A percentile compares a stretch with the other conserved stretches of the same genome.
Evolutionary conservation across 2,113 vertebrate species (phyloP).

Genomic region (Protobothrops mucrosquamatus): DNA sequence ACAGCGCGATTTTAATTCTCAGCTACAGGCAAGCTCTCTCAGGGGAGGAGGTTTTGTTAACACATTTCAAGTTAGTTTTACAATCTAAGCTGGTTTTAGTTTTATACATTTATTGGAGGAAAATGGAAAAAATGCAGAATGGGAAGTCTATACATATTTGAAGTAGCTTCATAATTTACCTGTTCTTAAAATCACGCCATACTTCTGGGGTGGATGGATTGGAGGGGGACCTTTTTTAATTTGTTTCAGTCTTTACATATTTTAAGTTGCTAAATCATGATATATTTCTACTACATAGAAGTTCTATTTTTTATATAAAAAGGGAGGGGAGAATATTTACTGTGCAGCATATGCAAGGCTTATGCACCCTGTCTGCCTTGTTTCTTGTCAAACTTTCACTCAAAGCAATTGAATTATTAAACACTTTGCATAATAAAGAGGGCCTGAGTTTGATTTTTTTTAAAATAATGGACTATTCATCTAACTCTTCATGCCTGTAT

Average conservation of each 20-base stretch:
- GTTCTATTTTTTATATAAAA: slow-evolving; percentile 12
- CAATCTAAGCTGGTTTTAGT: not conserved
- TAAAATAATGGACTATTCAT: not conserved
- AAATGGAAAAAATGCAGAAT: not conserved
- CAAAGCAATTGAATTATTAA: slow-evolving; percentile 45
- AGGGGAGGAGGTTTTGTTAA: not conserved
- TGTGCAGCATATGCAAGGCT: slow-evolving; percentile 53
- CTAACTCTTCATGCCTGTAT: not conserved
- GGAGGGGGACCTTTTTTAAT: slow-evolving; percentile 32
- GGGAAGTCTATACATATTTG: not conserved
- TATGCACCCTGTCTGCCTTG: slow-evolving; percentile 53
- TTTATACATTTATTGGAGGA: not conserved
- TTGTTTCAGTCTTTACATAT: slow-evolving; percentile 46
- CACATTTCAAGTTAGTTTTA: not conserved
- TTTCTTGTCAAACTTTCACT: slow-evolving; percentile 55
- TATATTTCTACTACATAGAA: slow-evolving; percentile 37
- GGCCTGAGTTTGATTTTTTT: slow-evolving; percentile 47
- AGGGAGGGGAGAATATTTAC: slow-evolving; percentile 36
- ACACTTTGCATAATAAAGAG: slow-evolving; percentile 38
- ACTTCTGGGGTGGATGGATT: not conserved
- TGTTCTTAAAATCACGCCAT: not conserved
- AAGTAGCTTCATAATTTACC: not conserved
- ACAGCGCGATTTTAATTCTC: not conserved
- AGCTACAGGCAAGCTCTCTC: not conserved
- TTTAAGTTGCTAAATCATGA: slow-evolving; percentile 43